A percentile compares a stretch with the other conserved stretches of the same genome.
Evolutionary conservation across 2,113 vertebrate genomes (phyloP).

Genomic region (Macrotus californicus): DNA sequence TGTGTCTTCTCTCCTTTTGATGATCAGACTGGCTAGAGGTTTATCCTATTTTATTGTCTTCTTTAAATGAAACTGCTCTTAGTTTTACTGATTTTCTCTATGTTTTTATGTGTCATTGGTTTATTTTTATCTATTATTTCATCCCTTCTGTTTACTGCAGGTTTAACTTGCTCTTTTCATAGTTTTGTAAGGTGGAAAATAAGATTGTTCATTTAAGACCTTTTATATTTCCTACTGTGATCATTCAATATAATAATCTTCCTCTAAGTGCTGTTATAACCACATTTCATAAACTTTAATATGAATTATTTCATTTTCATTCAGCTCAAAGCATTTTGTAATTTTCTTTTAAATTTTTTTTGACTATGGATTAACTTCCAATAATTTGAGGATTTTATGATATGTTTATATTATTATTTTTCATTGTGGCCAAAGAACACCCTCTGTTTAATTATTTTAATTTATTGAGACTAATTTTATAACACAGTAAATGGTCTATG

Average conservation of each 20-base stretch:
- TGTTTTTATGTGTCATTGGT: not conserved
- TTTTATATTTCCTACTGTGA: not conserved
- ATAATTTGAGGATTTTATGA: not conserved
- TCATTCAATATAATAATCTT: not conserved
- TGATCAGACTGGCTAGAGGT: not conserved
- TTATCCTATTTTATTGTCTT: not conserved
- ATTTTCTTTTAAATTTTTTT: not conserved
- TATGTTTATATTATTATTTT: not conserved
- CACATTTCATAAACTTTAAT: not conserved
- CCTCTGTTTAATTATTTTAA: not conserved
- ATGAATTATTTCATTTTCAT: not conserved
- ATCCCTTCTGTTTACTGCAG: not conserved
- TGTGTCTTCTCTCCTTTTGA: not conserved
- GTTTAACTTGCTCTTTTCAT: slow-evolving; percentile 4
- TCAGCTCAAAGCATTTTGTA: not conserved
- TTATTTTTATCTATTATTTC: not conserved
- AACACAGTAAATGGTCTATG: not conserved
- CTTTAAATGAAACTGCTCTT: not conserved
- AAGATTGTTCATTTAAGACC: not conserved
- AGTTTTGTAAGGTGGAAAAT: not conserved
- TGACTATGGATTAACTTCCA: not conserved
- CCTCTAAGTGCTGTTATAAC: not conserved
- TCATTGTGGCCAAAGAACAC: not conserved
- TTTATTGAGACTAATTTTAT: not conserved
- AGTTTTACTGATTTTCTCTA: not conserved